phyloP scores from a whole-genome alignment of 1,140 invertebrate genomes.

The Conus betulinus region DNA sequence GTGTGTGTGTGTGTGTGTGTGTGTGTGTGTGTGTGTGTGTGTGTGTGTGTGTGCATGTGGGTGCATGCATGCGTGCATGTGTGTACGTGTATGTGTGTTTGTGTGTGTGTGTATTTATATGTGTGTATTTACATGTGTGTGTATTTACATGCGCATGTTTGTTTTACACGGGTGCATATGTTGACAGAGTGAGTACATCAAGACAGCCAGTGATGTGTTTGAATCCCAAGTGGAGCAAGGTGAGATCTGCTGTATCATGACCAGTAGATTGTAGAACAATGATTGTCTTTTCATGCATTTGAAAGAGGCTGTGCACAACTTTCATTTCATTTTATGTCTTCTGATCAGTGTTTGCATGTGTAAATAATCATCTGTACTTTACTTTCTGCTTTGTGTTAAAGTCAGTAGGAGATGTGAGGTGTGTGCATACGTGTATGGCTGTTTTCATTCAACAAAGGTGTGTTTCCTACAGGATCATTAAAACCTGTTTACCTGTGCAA shows the following conservation, averaged over 20 bases:
- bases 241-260: slow-evolving; percentile 34
- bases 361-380: too few relatives aligned
- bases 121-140: background rate
- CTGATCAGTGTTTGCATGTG: too few relatives aligned
- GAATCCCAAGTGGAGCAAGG: slow-evolving; percentile 69
- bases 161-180: background rate
- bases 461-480: too few relatives aligned
- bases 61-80: background rate
- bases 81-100: background rate
- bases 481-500: too few relatives aligned
- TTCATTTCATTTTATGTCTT: too few relatives aligned
- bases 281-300: too few relatives aligned
- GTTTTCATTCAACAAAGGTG: too few relatives aligned
- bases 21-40: background rate
- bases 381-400: too few relatives aligned
- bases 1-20: background rate
- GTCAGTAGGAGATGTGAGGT: too few relatives aligned
- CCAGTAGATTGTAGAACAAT: too few relatives aligned
- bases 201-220: slow-evolving; percentile 61
- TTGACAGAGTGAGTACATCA: slow-evolving; percentile 60
- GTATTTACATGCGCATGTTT: background rate
- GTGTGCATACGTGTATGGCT: too few relatives aligned
- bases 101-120: background rate
- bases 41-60: background rate
- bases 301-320: too few relatives aligned